A percentile compares a stretch with the other conserved stretches of the same genome.
Conservation (phyloP, 2,797 vertebrate species). For the Nasua narica region DNA sequence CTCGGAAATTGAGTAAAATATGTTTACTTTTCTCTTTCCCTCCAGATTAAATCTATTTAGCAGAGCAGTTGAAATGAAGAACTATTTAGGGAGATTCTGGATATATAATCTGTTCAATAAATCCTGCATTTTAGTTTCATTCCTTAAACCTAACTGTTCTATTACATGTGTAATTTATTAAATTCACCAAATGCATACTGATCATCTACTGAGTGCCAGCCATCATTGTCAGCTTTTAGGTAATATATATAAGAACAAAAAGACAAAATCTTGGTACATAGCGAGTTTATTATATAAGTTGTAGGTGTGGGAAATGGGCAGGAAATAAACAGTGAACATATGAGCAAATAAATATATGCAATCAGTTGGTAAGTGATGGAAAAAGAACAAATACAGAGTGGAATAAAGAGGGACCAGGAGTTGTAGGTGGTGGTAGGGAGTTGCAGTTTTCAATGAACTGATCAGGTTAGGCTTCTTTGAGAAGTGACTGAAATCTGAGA, state of each 20-base stretch:
- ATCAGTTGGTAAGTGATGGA: background rate
- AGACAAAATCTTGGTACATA: background rate
- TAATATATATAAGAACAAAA: slow-evolving; percentile 5
- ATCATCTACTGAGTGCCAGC: background rate
- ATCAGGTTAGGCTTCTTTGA: background rate
- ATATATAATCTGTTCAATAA: background rate
- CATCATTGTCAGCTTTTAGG: background rate
- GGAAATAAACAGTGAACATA: slow-evolving; percentile 6
- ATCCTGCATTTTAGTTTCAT: slow-evolving; percentile 21
- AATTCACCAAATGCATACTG: background rate
- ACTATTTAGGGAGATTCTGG: background rate
- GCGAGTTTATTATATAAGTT: background rate
- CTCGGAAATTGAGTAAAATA: background rate
- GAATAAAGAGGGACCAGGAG: background rate
- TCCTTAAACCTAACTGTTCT: slow-evolving; percentile 1
- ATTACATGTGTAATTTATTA: background rate
- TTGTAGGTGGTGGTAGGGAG: background rate
- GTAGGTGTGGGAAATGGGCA: background rate
- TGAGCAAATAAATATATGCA: background rate
- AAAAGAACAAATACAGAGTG: background rate
- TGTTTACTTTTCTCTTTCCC: background rate
- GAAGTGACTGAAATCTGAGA: background rate
- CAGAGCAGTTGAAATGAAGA: slow-evolving; percentile 21
- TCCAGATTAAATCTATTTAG: slow-evolving; percentile 3
- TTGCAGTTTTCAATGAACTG: background rate